Evolutionary conservation across 1,140 invertebrate species (phyloP), one percentile per base, ranked within the genome.

Genomic region (Nephila pilipes): DNA sequence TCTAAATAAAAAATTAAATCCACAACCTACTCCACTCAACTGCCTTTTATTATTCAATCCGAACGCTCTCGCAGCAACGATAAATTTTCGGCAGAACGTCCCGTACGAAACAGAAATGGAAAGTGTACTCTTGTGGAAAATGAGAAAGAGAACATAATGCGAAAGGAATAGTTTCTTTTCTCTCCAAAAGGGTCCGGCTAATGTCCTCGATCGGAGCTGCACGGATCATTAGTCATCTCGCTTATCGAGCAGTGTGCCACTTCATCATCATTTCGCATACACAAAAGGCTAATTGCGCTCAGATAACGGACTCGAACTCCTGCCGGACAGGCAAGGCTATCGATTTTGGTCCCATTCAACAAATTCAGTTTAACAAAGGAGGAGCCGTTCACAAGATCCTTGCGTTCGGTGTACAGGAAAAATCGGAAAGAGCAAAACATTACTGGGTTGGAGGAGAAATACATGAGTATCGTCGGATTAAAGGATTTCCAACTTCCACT

Each of bases 221-320:
- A 29, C 29, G 32, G 32, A 29, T 75, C 69, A 75, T 75, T 75
- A 75, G 69, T 75, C 69, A 36, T 18, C 16, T 75, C 69, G 32
- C 69, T 75, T 75, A 75, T 75, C 69, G 69, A 75, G 18, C 6
- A 10, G 69, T 14, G 29, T 18, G 25, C 29, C 32, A 29, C 29
- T 69, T 69, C 65, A 69, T 29, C 65, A 32, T 18, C 69, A 29
- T 18, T 75, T 32, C 29, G 14, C 18, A 32, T 0, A 32, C 69
- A 32, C 16, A 18, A 60, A 75, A 75, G 69, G 25, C 12, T 75
- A 75, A 75, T 36, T 75, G 69, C 69, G 32, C 36, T 29, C 29
- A 75, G 69, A 75, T 75, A 75, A 75, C 69, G 69, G 69, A 75
- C 29, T 75, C 18, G 46, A 75, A 75, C 69, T 75, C 32, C 29